These are phyloP conservation scores for Dryadula phaetusa DNA, from an alignment of 2,888 invertebrate species.

Conservation along the genomic window DNA sequence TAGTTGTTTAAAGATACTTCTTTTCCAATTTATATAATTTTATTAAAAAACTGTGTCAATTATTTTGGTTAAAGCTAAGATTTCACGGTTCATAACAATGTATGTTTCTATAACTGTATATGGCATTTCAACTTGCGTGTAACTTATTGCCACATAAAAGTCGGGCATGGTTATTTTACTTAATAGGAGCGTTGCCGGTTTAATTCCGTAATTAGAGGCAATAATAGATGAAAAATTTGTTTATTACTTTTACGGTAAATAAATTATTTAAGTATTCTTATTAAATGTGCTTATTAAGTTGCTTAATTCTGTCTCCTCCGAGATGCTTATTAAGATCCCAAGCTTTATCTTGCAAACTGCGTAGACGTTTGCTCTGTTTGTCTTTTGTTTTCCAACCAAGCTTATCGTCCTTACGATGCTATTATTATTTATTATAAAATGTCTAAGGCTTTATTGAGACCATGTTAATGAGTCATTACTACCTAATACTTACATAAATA, in stretches of 20 bases:
- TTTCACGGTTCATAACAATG: background rate
- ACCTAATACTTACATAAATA: background rate
- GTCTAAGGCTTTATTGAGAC: background rate
- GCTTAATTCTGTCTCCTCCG: constrained; percentile 41
- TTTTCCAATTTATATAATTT: too few relatives aligned
- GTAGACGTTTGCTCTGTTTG: constrained; percentile 41
- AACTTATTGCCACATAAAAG: constrained; percentile 66
- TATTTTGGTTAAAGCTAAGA: background rate
- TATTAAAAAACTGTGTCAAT: background rate
- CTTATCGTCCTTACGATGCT: constrained; percentile 21
- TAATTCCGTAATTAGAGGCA: constrained; percentile 56
- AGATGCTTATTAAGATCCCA: constrained; percentile 40
- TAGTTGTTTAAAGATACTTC: too few relatives aligned
- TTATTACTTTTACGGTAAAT: constrained; percentile 44
- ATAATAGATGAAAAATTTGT: constrained; percentile 42
- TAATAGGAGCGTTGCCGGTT: constrained; percentile 55
- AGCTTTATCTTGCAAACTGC: constrained; percentile 42
- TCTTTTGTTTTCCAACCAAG: constrained; percentile 39
- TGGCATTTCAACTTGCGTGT: constrained; percentile 38
- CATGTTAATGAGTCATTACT: background rate
- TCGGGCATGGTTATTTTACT: constrained; percentile 65
- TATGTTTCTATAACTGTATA: constrained; percentile 19
- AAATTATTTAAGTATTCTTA: constrained; percentile 47
- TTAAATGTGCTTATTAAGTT: constrained; percentile 42
- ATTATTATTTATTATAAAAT: constrained; percentile 6